Evolutionary conservation across 2,113 vertebrate species (phyloP).

Genomic region (human (Homo sapiens)): GRCh38 chr12:108565001-108565500

Average conservation of each 20-base stretch:
- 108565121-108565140: background rate
- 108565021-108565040: background rate
- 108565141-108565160: background rate
- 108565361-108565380: conserved; percentile 96
- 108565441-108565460: rapidly evolving
- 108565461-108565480: background rate
- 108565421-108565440: conserved; percentile 95
- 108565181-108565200: background rate
- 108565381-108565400: conserved; percentile 97
- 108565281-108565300: background rate
- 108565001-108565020: background rate
- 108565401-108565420: conserved; percentile 95
- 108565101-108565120: background rate
- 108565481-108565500: background rate
- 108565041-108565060: background rate
- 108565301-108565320: conserved; percentile 75
- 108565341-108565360: conserved; percentile 93
- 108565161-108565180: background rate
- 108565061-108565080: background rate
- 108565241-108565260: rapidly evolving
- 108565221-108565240: background rate
- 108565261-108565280: background rate
- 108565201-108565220: background rate
- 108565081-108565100: rapidly evolving
- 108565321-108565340: conserved; percentile 92